phyloP scores from a whole-genome alignment of 2,113 vertebrate species.

The Phoxinus phoxinus region DNA sequence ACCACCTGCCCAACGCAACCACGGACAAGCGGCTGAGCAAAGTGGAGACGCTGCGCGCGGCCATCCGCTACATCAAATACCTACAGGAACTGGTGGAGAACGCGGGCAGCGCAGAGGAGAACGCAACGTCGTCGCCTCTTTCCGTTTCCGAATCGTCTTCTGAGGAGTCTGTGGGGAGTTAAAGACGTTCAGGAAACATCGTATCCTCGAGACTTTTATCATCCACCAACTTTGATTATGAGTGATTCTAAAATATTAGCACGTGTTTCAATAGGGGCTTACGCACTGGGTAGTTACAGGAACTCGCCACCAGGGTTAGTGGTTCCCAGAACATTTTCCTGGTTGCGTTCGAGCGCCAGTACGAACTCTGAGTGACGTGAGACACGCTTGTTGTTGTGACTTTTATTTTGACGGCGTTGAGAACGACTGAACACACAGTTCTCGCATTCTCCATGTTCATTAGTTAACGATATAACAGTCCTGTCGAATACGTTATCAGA shows the following conservation, averaged over 20 bases:
- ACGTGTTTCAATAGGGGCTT: background rate
- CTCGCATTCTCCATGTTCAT: no score
- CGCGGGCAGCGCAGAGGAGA: background rate
- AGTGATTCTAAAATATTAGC: background rate
- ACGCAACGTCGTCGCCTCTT: background rate
- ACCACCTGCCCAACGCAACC: constrained; percentile 78
- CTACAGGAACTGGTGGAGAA: constrained; percentile 79
- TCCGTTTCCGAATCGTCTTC: background rate
- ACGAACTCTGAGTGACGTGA: no score
- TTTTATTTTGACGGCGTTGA: no score
- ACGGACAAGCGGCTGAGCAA: constrained; percentile 82
- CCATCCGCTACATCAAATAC: constrained; percentile 85
- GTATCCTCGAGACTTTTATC: background rate
- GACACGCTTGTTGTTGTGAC: no score
- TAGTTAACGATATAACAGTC: no score
- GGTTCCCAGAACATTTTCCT: no score
- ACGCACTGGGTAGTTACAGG: no score
- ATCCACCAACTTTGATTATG: background rate
- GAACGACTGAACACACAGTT: fast-evolving
- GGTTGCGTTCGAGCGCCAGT: no score
- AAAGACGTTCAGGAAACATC: background rate
- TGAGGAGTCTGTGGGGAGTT: constrained; percentile 4
- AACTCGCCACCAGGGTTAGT: no score
- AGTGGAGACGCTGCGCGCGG: constrained; percentile 85
- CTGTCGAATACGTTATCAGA: no score